A percentile compares a stretch with the other conserved stretches of the same genome.
Conservation (phyloP, 1,140 invertebrate species). For the Vanessa tameamea region DNA sequence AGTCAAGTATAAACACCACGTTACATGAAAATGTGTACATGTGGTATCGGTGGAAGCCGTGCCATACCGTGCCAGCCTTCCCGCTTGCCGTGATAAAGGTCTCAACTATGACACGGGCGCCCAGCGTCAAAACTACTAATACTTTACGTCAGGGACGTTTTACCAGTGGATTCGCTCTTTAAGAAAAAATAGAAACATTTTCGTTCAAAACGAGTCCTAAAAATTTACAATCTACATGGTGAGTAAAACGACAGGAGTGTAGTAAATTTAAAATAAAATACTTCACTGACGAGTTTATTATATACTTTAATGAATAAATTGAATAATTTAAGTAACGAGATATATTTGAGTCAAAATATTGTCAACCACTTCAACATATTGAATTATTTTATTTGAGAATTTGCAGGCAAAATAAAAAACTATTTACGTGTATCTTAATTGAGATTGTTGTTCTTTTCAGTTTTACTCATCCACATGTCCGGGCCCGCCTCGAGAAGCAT, state of each 20-base stretch:
- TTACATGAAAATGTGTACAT: constrained; percentile 59
- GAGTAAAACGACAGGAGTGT: constrained; percentile 5
- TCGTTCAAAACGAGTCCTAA: constrained; percentile 55
- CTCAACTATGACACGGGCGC: constrained; percentile 72
- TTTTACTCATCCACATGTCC: constrained; percentile 82
- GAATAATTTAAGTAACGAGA: too few relatives aligned
- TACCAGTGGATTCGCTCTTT: constrained; percentile 33
- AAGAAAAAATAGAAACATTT: constrained; percentile 12
- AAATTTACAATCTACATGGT: constrained; percentile 44
- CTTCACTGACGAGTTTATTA: too few relatives aligned
- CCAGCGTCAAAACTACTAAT: constrained; percentile 76
- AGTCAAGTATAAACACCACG: constrained; percentile 42
- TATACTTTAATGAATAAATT: too few relatives aligned
- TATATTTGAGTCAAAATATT: too few relatives aligned
- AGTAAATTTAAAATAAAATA: not conserved
- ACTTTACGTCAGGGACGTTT: constrained; percentile 59
- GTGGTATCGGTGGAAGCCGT: constrained; percentile 66
- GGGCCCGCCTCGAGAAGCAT: constrained; percentile 83
- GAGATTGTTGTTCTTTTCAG: constrained; percentile 36
- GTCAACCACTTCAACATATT: too few relatives aligned
- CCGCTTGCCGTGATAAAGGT: constrained; percentile 63
- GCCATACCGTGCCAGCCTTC: constrained; percentile 71
- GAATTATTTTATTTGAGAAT: too few relatives aligned
- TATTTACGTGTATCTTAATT: too few relatives aligned
- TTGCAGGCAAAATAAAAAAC: too few relatives aligned